Evolutionary conservation across 92 coral and sea anemone species (phyloP).

Genomic region (Paragorgia papillata): DNA sequence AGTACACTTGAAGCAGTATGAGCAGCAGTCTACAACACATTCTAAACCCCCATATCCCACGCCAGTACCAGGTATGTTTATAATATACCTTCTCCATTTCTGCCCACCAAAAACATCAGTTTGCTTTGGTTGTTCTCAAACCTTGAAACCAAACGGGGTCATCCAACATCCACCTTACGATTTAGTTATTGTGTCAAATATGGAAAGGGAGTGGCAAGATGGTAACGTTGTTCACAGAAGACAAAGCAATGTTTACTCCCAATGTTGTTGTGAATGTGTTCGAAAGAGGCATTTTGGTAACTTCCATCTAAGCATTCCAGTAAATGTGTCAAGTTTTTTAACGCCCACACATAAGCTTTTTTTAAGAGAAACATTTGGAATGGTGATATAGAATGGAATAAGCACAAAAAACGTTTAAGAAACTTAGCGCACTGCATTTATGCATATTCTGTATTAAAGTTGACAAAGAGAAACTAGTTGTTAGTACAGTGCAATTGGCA

Average conservation of each 20-base stretch:
- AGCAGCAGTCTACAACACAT: not conserved
- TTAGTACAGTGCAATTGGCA: too few relatives aligned
- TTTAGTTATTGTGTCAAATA: too few relatives aligned
- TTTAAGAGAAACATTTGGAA: not conserved
- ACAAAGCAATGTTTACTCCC: conserved; percentile 24
- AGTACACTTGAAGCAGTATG: not conserved
- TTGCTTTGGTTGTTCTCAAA: too few relatives aligned
- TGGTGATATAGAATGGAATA: not conserved
- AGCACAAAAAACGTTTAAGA: too few relatives aligned
- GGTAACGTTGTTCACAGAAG: not conserved
- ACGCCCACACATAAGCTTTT: not conserved
- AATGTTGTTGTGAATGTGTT: too few relatives aligned
- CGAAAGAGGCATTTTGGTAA: not conserved
- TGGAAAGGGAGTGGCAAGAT: conserved; percentile 12
- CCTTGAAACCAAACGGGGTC: conserved; percentile 11
- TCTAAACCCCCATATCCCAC: conserved; percentile 18
- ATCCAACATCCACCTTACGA: conserved; percentile 34
- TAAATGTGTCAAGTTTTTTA: not conserved
- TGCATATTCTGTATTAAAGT: too few relatives aligned
- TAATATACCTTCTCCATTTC: conserved; percentile 11
- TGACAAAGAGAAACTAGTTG: too few relatives aligned
- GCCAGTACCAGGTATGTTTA: conserved; percentile 19
- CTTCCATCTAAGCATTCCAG: not conserved
- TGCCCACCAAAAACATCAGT: too few relatives aligned
- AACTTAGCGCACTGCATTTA: too few relatives aligned